Percentiles rank a stretch among this genome's conserved stretches.
Evolutionary conservation across 2,797 vertebrate genomes (phyloP).

Genomic region (Xerus rutilus): DNA sequence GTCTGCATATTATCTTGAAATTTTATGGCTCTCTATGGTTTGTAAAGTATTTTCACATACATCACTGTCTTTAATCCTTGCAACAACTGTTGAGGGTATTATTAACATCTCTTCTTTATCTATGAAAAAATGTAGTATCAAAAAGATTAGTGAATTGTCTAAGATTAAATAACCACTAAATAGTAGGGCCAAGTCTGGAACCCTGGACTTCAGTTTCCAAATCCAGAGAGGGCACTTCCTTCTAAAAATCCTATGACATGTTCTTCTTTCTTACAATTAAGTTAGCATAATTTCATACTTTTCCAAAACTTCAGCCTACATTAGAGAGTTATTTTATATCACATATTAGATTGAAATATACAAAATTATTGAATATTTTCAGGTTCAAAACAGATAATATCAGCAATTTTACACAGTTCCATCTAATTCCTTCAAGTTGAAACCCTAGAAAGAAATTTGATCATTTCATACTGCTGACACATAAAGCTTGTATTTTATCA

Average conservation of each 20-base stretch:
- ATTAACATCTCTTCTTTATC: slow-evolving; percentile 49
- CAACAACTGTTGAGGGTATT: slow-evolving; percentile 43
- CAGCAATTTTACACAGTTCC: background rate
- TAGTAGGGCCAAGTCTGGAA: background rate
- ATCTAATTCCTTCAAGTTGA: background rate
- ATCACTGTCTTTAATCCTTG: slow-evolving; percentile 46
- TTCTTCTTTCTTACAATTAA: background rate
- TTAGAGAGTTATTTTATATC: background rate
- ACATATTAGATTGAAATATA: background rate
- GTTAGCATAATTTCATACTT: background rate
- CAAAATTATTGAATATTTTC: background rate
- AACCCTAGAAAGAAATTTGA: background rate
- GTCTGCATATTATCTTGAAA: slow-evolving; percentile 61
- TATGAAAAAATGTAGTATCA: slow-evolving; percentile 32
- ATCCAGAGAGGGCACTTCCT: background rate
- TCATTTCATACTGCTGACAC: background rate
- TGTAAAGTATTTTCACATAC: slow-evolving; percentile 68
- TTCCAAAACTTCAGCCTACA: background rate
- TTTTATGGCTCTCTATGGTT: slow-evolving; percentile 67
- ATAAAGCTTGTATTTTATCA: slow-evolving; percentile 3
- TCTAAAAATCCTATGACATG: background rate
- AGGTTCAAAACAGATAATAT: background rate
- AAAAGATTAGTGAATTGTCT: slow-evolving; percentile 35
- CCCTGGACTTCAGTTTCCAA: background rate
- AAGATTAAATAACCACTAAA: background rate